Percentiles rank a stretch among this genome's conserved stretches.
Conservation (phyloP, 2,888 invertebrate species). For the Candidula unifasciata region DNA sequence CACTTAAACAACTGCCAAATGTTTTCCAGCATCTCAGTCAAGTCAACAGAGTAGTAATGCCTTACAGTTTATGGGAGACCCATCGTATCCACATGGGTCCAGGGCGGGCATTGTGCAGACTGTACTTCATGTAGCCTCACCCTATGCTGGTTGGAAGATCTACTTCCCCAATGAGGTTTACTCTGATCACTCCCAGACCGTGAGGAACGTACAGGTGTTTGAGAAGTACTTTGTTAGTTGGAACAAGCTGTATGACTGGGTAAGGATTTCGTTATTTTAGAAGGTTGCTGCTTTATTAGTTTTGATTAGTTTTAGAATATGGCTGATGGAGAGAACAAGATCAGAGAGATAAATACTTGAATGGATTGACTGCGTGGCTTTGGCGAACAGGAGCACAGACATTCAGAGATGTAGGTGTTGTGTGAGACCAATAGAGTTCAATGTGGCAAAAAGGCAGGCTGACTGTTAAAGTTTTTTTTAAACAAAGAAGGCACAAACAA, state of each 20-base stretch:
- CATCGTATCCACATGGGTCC: slow-evolving; percentile 54
- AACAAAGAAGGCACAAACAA: too few species aligned
- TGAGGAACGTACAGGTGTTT: slow-evolving; percentile 80
- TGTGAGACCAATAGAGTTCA: too few species aligned
- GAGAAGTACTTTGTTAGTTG: slow-evolving; percentile 81
- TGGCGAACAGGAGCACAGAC: too few species aligned
- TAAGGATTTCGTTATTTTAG: slow-evolving; percentile 54
- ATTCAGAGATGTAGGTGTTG: too few species aligned
- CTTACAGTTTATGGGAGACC: slow-evolving; percentile 30
- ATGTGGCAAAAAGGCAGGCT: too few species aligned
- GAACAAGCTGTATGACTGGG: slow-evolving; percentile 69
- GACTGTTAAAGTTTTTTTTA: too few species aligned
- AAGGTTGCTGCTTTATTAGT: too few species aligned
- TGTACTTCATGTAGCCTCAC: slow-evolving; percentile 70
- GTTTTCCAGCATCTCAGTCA: slow-evolving; percentile 7
- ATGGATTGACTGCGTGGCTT: too few species aligned
- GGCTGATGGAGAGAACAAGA: too few species aligned
- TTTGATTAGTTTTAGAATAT: too few species aligned
- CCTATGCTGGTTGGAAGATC: slow-evolving; percentile 86
- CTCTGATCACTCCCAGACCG: slow-evolving; percentile 80
- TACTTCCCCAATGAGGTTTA: slow-evolving; percentile 85
- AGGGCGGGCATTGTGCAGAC: slow-evolving; percentile 65
- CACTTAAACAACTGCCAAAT: slow-evolving; percentile 50
- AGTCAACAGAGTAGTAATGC: not conserved
- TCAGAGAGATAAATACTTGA: too few species aligned